phyloP scores from a whole-genome alignment of 2,797 vertebrate species.

The Danio tinwini region DNA sequence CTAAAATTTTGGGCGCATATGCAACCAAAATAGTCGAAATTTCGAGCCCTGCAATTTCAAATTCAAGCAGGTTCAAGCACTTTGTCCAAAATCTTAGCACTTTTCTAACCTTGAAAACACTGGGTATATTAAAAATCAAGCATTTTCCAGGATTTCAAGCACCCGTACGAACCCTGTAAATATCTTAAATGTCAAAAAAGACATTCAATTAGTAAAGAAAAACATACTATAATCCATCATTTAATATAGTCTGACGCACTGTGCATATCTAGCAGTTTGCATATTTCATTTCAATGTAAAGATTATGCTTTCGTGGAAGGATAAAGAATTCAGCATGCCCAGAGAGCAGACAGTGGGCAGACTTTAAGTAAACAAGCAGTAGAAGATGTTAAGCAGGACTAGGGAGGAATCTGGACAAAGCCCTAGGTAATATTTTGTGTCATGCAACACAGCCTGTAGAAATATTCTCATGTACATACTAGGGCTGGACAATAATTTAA shows the following conservation, averaged over 20 bases:
- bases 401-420: conserved; percentile 8
- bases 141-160: too few species aligned
- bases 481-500: too few species aligned
- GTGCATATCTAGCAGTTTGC: neutral
- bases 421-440: conserved; percentile 12
- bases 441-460: conserved; percentile 28
- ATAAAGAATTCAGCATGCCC: conserved; percentile 12
- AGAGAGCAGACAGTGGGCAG: conserved; percentile 29
- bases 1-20: too few species aligned
- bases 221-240: neutral
- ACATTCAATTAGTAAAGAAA: neutral
- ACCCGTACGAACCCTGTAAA: too few species aligned
- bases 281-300: neutral
- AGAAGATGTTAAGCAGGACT: conserved; percentile 42
- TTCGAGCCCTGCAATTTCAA: too few species aligned
- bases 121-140: too few species aligned
- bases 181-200: neutral
- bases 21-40: too few species aligned
- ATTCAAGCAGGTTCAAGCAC: too few species aligned
- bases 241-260: neutral
- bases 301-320: conserved; percentile 8
- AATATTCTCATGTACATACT: neutral
- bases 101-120: too few species aligned
- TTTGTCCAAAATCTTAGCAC: too few species aligned
- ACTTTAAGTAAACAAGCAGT: conserved; percentile 26